phyloP scores from a whole-genome alignment of 1,140 invertebrate species.

The Andrena cerasifolii region DNA sequence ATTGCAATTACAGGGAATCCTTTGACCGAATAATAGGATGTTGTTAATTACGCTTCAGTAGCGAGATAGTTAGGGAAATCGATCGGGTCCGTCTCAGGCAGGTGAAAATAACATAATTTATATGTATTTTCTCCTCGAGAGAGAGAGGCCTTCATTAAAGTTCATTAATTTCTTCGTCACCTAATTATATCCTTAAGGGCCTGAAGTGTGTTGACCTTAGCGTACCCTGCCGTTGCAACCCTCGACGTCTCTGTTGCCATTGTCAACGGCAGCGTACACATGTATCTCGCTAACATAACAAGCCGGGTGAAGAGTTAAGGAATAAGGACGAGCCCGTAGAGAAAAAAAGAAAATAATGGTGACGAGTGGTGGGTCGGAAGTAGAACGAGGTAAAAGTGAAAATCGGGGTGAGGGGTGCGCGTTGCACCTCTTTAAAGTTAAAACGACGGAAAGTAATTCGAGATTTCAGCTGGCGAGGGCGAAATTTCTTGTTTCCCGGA shows the following conservation, averaged over 20 bases:
- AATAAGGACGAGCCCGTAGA: not conserved
- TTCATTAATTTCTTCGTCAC: conserved; percentile 23
- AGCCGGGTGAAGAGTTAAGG: conserved; percentile 19
- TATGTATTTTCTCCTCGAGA: not conserved
- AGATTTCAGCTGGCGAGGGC: not conserved
- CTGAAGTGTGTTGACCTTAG: conserved; percentile 37
- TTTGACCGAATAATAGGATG: not conserved
- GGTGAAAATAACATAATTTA: conserved; percentile 3
- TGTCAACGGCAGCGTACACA: conserved; percentile 26
- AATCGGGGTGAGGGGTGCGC: not conserved
- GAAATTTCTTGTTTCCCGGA: not conserved
- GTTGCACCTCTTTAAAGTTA: not conserved
- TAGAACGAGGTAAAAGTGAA: not conserved
- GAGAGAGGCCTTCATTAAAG: not conserved
- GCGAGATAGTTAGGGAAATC: not conserved
- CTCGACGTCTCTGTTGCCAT: conserved; percentile 44
- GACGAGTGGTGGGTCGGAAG: not conserved
- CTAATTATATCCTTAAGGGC: conserved; percentile 43
- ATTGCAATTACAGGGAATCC: no score
- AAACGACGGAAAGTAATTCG: conserved; percentile 4
- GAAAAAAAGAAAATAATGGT: not conserved
- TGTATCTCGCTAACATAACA: conserved; percentile 32
- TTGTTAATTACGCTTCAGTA: not conserved
- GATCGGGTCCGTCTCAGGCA: not conserved
- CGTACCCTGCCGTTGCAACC: not conserved